Evolutionary conservation across 2,113 vertebrate species (phyloP).

Genomic region (Xiphorhynchus elegans): DNA sequence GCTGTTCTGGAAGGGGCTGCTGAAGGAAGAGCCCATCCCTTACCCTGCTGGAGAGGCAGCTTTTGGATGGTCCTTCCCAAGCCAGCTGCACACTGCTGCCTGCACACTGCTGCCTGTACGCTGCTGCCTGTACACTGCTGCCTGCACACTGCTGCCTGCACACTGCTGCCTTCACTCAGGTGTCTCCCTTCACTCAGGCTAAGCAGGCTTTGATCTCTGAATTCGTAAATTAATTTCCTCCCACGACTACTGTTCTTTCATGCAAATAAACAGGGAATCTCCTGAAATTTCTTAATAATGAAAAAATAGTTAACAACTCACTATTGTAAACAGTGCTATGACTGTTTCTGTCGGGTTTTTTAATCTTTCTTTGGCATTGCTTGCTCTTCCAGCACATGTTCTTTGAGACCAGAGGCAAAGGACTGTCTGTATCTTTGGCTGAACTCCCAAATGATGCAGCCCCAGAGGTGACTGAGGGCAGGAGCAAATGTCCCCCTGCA

Average conservation of each 20-base stretch:
- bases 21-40: neutral
- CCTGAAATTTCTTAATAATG: neutral
- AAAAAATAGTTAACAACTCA: neutral
- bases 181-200: neutral
- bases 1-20: neutral
- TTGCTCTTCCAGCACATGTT: fast-evolving
- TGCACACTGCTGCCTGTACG: no score
- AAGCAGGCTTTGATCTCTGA: neutral
- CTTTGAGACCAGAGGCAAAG: neutral
- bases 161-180: neutral
- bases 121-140: no score
- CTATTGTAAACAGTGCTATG: neutral
- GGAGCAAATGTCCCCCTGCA: neutral
- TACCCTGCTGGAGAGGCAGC: neutral
- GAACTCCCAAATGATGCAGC: neutral
- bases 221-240: neutral
- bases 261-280: neutral
- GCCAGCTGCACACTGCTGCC: neutral
- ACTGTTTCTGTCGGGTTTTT: neutral
- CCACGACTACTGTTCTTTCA: neutral
- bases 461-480: neutral
- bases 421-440: neutral
- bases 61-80: neutral
- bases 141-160: neutral
- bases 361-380: neutral